A percentile compares a stretch with the other conserved stretches of the same genome.
Conservation (phyloP, 2,888 invertebrate genomes). For the Mythimna ferrago region DNA sequence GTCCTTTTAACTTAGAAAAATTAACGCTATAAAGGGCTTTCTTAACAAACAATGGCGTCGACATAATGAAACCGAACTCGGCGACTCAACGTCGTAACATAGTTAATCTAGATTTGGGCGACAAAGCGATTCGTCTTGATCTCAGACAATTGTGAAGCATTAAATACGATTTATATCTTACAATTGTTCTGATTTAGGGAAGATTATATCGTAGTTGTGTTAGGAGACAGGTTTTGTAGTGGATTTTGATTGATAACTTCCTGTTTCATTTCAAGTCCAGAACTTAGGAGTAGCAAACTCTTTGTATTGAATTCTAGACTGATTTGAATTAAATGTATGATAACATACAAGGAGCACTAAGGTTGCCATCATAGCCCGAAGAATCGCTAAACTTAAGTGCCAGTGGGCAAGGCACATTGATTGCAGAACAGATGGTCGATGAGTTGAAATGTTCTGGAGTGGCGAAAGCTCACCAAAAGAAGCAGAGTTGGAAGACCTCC, state of each 20-base stretch:
- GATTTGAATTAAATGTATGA: too few species aligned
- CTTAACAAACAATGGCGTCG: constrained; percentile 57
- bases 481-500: too few species aligned
- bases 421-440: too few species aligned
- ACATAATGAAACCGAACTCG: constrained; percentile 59
- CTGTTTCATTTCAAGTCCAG: neutral
- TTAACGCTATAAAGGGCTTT: constrained; percentile 49
- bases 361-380: too few species aligned
- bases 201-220: constrained; percentile 22
- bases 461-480: too few species aligned
- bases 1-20: constrained; percentile 49
- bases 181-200: constrained; percentile 57
- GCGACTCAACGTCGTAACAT: constrained; percentile 55
- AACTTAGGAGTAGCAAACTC: too few species aligned
- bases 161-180: constrained; percentile 64
- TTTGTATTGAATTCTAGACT: too few species aligned
- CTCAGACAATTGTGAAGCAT: constrained; percentile 64
- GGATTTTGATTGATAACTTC: neutral
- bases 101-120: constrained; percentile 69
- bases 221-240: neutral
- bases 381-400: too few species aligned
- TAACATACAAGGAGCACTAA: too few species aligned
- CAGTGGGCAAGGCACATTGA: too few species aligned
- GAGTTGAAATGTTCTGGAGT: too few species aligned
- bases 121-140: constrained; percentile 68